Conservation (phyloP, 2,113 vertebrate species). For the Collichthys lucidus region DNA sequence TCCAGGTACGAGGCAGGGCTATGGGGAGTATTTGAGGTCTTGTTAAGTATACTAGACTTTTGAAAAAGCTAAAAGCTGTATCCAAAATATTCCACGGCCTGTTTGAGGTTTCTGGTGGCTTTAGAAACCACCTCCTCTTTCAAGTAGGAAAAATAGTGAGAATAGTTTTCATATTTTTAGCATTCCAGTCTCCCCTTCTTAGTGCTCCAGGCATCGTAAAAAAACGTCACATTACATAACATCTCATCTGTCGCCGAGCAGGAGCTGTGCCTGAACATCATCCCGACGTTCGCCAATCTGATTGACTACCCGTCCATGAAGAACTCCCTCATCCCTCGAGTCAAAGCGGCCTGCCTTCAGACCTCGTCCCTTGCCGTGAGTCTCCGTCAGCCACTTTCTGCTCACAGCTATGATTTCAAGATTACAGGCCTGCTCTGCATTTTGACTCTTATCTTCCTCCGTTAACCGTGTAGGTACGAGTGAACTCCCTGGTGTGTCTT, state of each 20-base stretch:
- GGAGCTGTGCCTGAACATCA: slow-evolving; percentile 99
- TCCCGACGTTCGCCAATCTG: slow-evolving; percentile 97
- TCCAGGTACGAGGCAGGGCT: slow-evolving; percentile 88
- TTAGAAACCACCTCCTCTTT: not conserved
- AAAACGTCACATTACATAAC: slow-evolving; percentile 23
- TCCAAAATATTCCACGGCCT: not conserved
- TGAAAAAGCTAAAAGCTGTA: not conserved
- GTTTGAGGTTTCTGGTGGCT: not conserved
- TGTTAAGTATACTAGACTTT: not conserved
- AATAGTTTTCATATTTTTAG: slow-evolving; percentile 20
- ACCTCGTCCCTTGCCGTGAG: slow-evolving; percentile 98
- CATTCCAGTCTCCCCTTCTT: slow-evolving; percentile 3
- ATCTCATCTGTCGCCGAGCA: slow-evolving; percentile 70
- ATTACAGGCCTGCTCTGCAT: not conserved
- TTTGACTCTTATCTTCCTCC: not conserved
- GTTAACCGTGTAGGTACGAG: slow-evolving; percentile 87
- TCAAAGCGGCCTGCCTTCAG: slow-evolving; percentile 96
- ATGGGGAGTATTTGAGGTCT: not conserved
- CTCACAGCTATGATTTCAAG: not conserved
- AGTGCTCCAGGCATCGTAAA: not conserved
- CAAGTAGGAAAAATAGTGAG: not conserved
- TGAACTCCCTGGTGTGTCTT: slow-evolving; percentile 97
- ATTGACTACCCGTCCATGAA: slow-evolving; percentile 99
- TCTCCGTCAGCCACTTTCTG: not conserved
- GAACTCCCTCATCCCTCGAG: slow-evolving; percentile 97